Evolutionary conservation across 1,140 invertebrate genomes (phyloP).

Genomic region (Brachionus koreanus): DNA sequence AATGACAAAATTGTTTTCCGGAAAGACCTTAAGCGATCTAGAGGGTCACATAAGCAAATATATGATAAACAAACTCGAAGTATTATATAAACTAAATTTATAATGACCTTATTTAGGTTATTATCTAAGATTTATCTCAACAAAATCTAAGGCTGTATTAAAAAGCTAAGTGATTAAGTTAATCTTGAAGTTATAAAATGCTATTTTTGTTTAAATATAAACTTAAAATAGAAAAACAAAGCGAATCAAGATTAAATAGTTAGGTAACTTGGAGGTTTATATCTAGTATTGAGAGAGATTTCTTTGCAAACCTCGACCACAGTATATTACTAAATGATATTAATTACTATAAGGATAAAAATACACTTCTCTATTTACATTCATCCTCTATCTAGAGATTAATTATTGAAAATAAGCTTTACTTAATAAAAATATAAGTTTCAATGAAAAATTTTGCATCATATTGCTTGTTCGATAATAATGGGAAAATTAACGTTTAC

Average conservation of each 20-base stretch:
- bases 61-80: slow-evolving; percentile 24
- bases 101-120: slow-evolving; percentile 42
- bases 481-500: background rate
- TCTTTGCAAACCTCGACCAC: slow-evolving; percentile 2
- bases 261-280: slow-evolving; percentile 11
- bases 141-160: slow-evolving; percentile 10
- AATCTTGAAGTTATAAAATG: slow-evolving; percentile 37
- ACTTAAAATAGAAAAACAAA: slow-evolving; percentile 15
- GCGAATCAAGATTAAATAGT: slow-evolving; percentile 39
- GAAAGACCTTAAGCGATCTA: slow-evolving; percentile 11
- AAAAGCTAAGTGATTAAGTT: slow-evolving; percentile 41
- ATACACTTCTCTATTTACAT: slow-evolving; percentile 35
- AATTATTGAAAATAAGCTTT: background rate
- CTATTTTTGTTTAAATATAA: slow-evolving; percentile 6
- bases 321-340: slow-evolving; percentile 35
- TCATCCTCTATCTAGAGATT: slow-evolving; percentile 23
- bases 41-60: background rate
- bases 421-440: slow-evolving; percentile 21
- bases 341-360: slow-evolving; percentile 26
- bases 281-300: background rate
- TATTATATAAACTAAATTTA: slow-evolving; percentile 37
- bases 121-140: slow-evolving; percentile 39
- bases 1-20: background rate
- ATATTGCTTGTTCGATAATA: slow-evolving; percentile 10
- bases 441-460: slow-evolving; percentile 3